Conservation (phyloP, 2,888 invertebrate species). For the Andrena flavipes region DNA sequence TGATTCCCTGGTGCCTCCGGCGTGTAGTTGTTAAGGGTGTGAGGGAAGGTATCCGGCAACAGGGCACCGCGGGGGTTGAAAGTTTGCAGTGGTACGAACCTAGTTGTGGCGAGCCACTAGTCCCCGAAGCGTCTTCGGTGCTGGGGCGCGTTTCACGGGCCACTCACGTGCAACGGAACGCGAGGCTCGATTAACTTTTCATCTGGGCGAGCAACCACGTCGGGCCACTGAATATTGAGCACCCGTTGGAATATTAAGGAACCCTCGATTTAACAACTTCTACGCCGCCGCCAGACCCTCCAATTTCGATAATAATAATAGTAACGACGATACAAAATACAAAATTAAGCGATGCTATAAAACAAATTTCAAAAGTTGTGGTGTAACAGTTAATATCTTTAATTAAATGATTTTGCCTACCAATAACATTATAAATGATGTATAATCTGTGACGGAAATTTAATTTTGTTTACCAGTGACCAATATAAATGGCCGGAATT, state of each 20-base stretch:
- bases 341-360: no score
- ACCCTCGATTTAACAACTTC: background rate
- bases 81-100: slow-evolving; percentile 32
- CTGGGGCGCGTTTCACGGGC: slow-evolving; percentile 6
- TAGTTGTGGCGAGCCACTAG: slow-evolving; percentile 23
- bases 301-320: background rate
- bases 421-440: no score
- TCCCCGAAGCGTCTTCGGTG: slow-evolving; percentile 13
- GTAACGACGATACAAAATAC: background rate
- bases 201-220: background rate
- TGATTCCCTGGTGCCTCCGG: no score
- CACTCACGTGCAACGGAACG: background rate
- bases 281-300: background rate
- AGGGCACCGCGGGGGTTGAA: background rate
- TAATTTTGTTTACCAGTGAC: no score
- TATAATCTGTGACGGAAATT: no score
- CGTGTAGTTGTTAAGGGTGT: background rate
- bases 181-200: slow-evolving; percentile 25
- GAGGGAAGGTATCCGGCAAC: background rate
- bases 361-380: no score
- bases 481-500: no score
- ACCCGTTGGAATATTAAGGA: background rate
- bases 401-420: no score
- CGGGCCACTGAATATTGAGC: background rate
- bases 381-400: no score